Conservation (phyloP, 2,113 vertebrate species). For the Pterocles gutturalis region DNA sequence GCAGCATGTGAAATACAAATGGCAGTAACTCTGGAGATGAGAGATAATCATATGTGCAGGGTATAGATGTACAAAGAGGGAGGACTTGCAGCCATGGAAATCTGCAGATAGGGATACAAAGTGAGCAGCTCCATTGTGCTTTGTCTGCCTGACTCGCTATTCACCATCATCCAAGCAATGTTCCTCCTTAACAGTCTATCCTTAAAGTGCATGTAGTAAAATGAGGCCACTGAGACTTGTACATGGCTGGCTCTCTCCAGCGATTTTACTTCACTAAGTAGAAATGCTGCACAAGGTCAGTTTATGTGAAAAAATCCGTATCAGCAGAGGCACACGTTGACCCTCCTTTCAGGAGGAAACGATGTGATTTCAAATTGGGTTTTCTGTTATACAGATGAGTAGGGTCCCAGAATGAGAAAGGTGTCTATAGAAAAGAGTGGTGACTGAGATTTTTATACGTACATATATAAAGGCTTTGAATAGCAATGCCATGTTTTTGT, state of each 20-base stretch:
- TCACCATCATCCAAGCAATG: neutral
- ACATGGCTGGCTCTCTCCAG: neutral
- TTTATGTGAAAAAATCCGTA: neutral
- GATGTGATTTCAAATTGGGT: neutral
- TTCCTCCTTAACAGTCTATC: neutral
- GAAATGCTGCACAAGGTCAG: conserved; percentile 20
- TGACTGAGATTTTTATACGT: neutral
- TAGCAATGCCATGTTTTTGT: neutral
- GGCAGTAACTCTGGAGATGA: neutral
- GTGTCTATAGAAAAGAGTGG: neutral
- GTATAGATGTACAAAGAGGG: neutral
- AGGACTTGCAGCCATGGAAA: neutral
- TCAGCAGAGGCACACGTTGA: neutral
- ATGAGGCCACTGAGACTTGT: neutral
- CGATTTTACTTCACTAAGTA: conserved; percentile 27
- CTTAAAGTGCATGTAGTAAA: neutral
- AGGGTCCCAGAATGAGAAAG: neutral
- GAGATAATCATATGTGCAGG: neutral
- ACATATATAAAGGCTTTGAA: neutral
- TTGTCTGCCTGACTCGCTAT: neutral
- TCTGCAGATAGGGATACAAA: neutral
- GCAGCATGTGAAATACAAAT: neutral
- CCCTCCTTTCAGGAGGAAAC: neutral
- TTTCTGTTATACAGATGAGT: neutral
- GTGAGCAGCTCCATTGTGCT: neutral